Base-by-base conservation (phyloP, 2,888 invertebrate species). In the Esperia sulphurella region DNA sequence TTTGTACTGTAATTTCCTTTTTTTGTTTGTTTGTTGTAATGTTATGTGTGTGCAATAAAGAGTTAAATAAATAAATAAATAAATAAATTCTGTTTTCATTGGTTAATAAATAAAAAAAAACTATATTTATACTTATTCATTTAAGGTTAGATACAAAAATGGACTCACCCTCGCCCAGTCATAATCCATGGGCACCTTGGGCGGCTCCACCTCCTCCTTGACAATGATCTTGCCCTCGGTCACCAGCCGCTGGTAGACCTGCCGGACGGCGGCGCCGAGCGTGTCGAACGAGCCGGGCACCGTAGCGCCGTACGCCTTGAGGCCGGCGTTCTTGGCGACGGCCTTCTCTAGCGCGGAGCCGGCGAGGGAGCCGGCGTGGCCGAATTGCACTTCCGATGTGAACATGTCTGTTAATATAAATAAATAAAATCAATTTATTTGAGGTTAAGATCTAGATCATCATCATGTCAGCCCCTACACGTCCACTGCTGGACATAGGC, bases 141-240 rank as follows among this genome's bases (percentile, higher is more conserved):
- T n/a, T n/a, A n/a, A n/a, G n/a, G n/a, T n/a, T n/a, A n/a, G n/a
- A n/a, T n/a, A 5, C 21, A 21, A 21, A 21, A 1, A n/a, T 35
- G n/a, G 70, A 79, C 88, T 78, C 53, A 92, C 93, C 81, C 97
- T 93, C 0, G 99, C 99, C 99, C 99, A 99, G 55, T 95, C 96
- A 82, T 97, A 99, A 83, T 99, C 99, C 99, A 99, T 99, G 8
- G 99, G 99, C n/a, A 99, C 98, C 13, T 99, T 98, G 1, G 99
- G 99, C 33, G 99, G 99, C 8, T 98, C 97, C 45, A 96, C 93
- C 81, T 99, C 99, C 40, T 96, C 94, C 61, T 94, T 93, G 0
- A 97, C 97, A 8, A 95, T 93, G 63, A 99, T 95, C 46, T 92
- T 92, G 37, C 98, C 97, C 13, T 92, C 91, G 45, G 92, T 91